A percentile compares a stretch with the other conserved stretches of the same genome.
These are phyloP conservation scores for Venturia canescens DNA, from an alignment of 1,140 invertebrate species.

Conservation along the genomic window DNA sequence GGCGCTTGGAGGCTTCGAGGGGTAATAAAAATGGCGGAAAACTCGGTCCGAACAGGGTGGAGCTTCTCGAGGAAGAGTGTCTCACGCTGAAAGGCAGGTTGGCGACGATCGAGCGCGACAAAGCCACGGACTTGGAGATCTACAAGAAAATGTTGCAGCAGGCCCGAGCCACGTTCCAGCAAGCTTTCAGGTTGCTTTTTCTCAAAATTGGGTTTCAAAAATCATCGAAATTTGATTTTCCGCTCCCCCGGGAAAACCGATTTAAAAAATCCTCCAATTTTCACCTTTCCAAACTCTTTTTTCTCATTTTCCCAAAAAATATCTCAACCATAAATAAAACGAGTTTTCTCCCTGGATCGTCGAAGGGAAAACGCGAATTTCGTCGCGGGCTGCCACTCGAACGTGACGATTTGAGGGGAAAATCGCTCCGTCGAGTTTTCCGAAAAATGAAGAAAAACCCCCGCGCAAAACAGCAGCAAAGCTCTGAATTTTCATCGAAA, in stretches of 20 bases:
- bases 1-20: too few relatives aligned
- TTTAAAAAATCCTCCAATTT: too few relatives aligned
- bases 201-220: not conserved
- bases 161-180: constrained; percentile 63
- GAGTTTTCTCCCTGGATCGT: not conserved
- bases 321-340: not conserved
- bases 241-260: too few relatives aligned
- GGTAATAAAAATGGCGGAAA: constrained; percentile 4
- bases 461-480: too few relatives aligned
- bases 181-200: constrained; percentile 61
- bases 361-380: constrained; percentile 26
- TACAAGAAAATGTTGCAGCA: constrained; percentile 69
- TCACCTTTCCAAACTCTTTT: too few relatives aligned
- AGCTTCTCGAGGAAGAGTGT: constrained; percentile 73
- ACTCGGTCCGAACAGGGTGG: constrained; percentile 60
- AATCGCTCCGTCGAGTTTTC: too few relatives aligned
- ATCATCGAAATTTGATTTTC: too few relatives aligned
- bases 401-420: constrained; percentile 54
- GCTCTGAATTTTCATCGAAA: too few relatives aligned
- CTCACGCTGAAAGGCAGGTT: constrained; percentile 70
- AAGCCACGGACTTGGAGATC: constrained; percentile 63
- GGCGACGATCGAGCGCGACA: constrained; percentile 68
- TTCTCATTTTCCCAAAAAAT: not conserved
- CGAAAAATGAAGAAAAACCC: too few relatives aligned
- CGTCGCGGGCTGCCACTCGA: constrained; percentile 48